Evolutionary conservation across 2,888 invertebrate genomes (phyloP).

Genomic region (Perdita meconis): DNA sequence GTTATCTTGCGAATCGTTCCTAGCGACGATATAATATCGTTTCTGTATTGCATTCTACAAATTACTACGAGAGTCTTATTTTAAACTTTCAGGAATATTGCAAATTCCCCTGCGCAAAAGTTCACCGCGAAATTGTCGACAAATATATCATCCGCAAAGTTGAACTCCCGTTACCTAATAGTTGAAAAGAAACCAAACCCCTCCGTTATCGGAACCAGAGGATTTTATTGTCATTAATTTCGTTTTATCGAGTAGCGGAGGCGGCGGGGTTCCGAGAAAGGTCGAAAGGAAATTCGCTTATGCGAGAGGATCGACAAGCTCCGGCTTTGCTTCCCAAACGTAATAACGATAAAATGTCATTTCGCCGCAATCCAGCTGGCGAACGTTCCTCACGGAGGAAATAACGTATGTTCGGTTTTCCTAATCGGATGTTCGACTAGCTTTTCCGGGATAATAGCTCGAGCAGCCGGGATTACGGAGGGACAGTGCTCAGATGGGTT

Average conservation of each 20-base stretch:
- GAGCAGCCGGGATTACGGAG: conserved; percentile 74
- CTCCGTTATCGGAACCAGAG: background rate
- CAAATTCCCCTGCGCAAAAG: background rate
- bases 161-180: background rate
- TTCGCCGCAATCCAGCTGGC: conserved; percentile 52
- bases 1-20: no score
- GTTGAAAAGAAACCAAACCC: background rate
- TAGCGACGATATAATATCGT: no score
- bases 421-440: conserved; percentile 80
- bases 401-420: conserved; percentile 80
- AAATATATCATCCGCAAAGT: background rate
- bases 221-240: conserved; percentile 50
- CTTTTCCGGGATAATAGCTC: conserved; percentile 79
- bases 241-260: conserved; percentile 33
- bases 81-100: no score
- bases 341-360: conserved; percentile 72
- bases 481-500: conserved; percentile 70
- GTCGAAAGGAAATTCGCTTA: conserved; percentile 62
- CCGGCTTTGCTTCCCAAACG: conserved; percentile 61
- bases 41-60: no score
- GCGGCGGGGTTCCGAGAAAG: conserved; percentile 55
- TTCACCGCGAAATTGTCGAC: background rate
- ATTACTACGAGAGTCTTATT: no score
- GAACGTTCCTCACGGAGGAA: conserved; percentile 63
- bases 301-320: conserved; percentile 54